Conservation (phyloP, 2,888 invertebrate genomes). For the Xylota segnis region DNA sequence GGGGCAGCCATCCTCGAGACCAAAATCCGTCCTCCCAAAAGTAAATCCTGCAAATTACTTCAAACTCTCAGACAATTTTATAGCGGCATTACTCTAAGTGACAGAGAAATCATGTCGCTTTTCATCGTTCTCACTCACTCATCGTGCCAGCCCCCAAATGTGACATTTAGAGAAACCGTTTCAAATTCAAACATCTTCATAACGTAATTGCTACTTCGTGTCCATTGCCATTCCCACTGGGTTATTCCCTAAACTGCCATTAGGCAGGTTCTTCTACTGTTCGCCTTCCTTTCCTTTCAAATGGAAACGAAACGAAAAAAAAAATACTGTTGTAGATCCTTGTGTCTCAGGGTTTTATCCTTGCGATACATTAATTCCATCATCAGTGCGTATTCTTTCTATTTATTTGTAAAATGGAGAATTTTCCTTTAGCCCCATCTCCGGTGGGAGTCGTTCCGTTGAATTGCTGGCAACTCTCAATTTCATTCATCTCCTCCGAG, state of each 20-base stretch:
- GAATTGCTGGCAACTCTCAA: constrained; percentile 52
- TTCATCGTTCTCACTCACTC: constrained; percentile 45
- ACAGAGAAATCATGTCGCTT: constrained; percentile 57
- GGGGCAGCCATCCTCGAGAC: not conserved
- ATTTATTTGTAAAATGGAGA: constrained; percentile 61
- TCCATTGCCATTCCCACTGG: constrained; percentile 66
- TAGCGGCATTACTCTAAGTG: constrained; percentile 49
- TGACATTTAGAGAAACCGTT: constrained; percentile 67
- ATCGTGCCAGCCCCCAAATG: constrained; percentile 46
- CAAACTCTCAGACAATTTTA: constrained; percentile 51
- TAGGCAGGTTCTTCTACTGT: constrained; percentile 30
- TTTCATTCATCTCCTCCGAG: constrained; percentile 50
- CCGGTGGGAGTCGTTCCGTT: constrained; percentile 60
- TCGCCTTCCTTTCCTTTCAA: not conserved
- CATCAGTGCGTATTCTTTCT: constrained; percentile 63
- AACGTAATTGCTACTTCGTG: constrained; percentile 68
- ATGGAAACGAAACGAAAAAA: not conserved
- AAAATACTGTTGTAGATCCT: constrained; percentile 17
- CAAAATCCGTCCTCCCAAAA: not conserved
- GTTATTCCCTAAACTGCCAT: constrained; percentile 69
- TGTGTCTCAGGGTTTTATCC: constrained; percentile 49
- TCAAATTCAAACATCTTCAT: constrained; percentile 74
- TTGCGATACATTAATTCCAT: constrained; percentile 61
- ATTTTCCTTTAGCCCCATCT: constrained; percentile 25
- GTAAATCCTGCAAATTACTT: constrained; percentile 56